These are phyloP conservation scores for Reticulitermes speratus DNA, from an alignment of 1,140 invertebrate species.

Conservation along the genomic window DNA sequence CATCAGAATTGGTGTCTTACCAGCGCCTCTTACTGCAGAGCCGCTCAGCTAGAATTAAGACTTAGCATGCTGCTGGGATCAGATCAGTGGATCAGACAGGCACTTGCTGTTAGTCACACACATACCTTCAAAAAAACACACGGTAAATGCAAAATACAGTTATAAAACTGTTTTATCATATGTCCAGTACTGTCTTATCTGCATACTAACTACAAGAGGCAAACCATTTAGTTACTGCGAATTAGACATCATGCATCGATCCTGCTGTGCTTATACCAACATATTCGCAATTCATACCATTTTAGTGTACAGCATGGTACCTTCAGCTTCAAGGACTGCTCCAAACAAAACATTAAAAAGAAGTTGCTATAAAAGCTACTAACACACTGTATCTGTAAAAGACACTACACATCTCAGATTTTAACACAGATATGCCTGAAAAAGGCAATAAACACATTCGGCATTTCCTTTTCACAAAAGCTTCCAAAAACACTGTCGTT, in stretches of 20 bases:
- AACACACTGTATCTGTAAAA: too few species aligned
- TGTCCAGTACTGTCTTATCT: background rate
- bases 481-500: background rate
- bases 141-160: background rate
- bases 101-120: slow-evolving; percentile 24
- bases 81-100: slow-evolving; percentile 19
- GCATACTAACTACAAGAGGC: background rate
- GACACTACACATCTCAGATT: too few species aligned
- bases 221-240: background rate
- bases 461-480: background rate
- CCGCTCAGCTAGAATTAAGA: slow-evolving; percentile 20
- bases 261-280: too few species aligned
- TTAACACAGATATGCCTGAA: too few species aligned
- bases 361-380: too few species aligned
- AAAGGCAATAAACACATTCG: too few species aligned
- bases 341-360: too few species aligned
- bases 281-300: too few species aligned
- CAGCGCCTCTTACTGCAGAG: slow-evolving; percentile 14
- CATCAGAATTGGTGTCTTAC: background rate
- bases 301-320: too few species aligned
- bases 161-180: background rate
- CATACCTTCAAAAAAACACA: slow-evolving; percentile 20
- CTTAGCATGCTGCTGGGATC: slow-evolving; percentile 23
- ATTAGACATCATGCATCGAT: background rate
- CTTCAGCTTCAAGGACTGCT: too few species aligned